Evolutionary conservation across 2,888 invertebrate genomes (phyloP).

Genomic region (Sialis fuliginosa): DNA sequence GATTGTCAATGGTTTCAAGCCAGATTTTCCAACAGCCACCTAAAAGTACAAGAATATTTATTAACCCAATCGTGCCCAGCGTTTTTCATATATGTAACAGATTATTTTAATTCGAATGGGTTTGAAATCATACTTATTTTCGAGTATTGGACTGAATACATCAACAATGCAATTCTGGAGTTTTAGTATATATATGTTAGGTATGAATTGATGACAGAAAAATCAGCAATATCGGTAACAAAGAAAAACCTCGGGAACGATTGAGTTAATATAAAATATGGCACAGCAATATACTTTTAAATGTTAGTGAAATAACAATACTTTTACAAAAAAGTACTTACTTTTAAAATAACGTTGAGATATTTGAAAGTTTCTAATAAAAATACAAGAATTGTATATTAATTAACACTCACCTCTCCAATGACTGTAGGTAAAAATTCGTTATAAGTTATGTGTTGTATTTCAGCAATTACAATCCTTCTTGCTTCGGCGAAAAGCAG

Average conservation of each 20-base stretch:
- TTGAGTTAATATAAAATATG: too few relatives aligned
- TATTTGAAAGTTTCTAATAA: not conserved
- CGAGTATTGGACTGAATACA: too few relatives aligned
- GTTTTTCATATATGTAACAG: too few relatives aligned
- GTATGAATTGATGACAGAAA: too few relatives aligned
- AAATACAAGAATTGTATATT: not conserved
- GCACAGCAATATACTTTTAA: too few relatives aligned
- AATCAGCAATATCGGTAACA: too few relatives aligned
- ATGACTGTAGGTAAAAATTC: constrained; percentile 66
- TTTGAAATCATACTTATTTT: too few relatives aligned
- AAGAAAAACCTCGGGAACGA: too few relatives aligned
- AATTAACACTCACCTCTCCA: constrained; percentile 38
- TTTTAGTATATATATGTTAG: too few relatives aligned
- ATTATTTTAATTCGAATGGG: too few relatives aligned
- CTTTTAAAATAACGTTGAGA: not conserved
- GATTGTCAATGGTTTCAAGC: constrained; percentile 39
- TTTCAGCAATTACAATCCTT: constrained; percentile 55
- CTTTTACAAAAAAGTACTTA: not conserved
- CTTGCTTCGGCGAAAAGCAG: constrained; percentile 58
- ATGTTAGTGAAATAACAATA: not conserved
- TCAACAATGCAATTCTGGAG: too few relatives aligned
- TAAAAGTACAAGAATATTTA: constrained; percentile 18
- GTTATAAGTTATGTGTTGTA: constrained; percentile 71
- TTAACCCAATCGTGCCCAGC: too few relatives aligned
- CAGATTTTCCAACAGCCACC: constrained; percentile 43